Conservation (phyloP, 2,797 vertebrate genomes). For the Champsocephalus esox region DNA sequence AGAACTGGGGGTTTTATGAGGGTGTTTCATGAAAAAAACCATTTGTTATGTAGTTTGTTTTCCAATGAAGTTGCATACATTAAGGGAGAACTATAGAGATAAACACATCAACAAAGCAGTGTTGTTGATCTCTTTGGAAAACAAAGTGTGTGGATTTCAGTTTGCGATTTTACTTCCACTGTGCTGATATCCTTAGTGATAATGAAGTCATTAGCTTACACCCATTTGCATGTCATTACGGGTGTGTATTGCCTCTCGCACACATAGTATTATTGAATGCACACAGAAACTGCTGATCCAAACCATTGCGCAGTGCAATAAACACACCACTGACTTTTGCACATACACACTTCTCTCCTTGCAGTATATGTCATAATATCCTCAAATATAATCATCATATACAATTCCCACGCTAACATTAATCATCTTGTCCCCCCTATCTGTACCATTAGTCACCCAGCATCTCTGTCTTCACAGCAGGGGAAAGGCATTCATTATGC, state of each 20-base stretch:
- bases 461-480: constrained; percentile 74
- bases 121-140: constrained; percentile 24
- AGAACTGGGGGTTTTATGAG: neutral
- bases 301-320: constrained; percentile 22
- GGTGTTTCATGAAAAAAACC: constrained; percentile 5
- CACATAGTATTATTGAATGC: constrained; percentile 3
- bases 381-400: constrained; percentile 64
- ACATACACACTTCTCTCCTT: constrained; percentile 13
- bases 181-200: constrained; percentile 52
- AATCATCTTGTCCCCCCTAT: constrained; percentile 55
- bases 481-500: constrained; percentile 72
- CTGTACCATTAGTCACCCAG: constrained; percentile 77
- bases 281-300: constrained; percentile 35
- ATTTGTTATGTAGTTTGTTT: constrained; percentile 14
- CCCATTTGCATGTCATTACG: constrained; percentile 71
- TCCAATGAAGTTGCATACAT: constrained; percentile 29
- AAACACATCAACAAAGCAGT: constrained; percentile 20
- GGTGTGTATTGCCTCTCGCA: constrained; percentile 23
- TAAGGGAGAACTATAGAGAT: constrained; percentile 17
- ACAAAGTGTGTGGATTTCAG: constrained; percentile 41
- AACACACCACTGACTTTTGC: constrained; percentile 22
- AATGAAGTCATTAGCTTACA: constrained; percentile 68
- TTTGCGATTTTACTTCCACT: constrained; percentile 48
- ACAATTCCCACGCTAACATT: constrained; percentile 51
- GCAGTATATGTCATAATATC: constrained; percentile 52